Evolutionary conservation across 2,113 vertebrate genomes (phyloP).

Genomic region (Diadophis punctatus): DNA sequence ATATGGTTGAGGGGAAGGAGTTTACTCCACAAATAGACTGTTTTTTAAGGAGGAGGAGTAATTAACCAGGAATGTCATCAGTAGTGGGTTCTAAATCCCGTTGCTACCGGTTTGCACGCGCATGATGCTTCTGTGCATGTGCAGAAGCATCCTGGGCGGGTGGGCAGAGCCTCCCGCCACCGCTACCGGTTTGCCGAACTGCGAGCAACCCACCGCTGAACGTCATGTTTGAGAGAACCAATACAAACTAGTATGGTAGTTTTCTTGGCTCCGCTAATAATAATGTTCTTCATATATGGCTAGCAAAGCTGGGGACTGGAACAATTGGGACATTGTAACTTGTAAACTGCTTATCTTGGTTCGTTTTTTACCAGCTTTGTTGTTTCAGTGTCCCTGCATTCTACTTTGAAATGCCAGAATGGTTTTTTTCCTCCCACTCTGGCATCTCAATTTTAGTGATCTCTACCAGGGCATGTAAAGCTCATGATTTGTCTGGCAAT

Average conservation of each 20-base stretch:
- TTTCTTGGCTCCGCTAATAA: background rate
- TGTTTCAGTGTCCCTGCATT: background rate
- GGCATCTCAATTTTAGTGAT: background rate
- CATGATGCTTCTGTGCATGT: no score
- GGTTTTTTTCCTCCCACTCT: background rate
- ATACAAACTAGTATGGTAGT: background rate
- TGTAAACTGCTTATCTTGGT: background rate
- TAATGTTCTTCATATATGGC: background rate
- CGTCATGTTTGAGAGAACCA: background rate
- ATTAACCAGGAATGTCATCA: background rate
- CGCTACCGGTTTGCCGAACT: no score
- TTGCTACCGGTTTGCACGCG: no score
- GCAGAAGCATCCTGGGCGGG: no score
- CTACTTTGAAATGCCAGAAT: background rate
- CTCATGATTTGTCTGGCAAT: background rate
- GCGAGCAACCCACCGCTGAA: no score
- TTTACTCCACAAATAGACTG: background rate
- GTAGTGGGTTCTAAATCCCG: no score
- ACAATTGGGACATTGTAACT: background rate
- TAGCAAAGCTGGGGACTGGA: background rate
- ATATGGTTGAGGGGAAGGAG: background rate
- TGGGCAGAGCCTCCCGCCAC: no score
- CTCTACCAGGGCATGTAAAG: background rate
- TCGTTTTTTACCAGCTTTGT: background rate
- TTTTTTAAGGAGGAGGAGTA: background rate